Evolutionary conservation across 2,888 invertebrate genomes (phyloP), one percentile per base, ranked within the genome.

Genomic region (Salpingus planirostris): DNA sequence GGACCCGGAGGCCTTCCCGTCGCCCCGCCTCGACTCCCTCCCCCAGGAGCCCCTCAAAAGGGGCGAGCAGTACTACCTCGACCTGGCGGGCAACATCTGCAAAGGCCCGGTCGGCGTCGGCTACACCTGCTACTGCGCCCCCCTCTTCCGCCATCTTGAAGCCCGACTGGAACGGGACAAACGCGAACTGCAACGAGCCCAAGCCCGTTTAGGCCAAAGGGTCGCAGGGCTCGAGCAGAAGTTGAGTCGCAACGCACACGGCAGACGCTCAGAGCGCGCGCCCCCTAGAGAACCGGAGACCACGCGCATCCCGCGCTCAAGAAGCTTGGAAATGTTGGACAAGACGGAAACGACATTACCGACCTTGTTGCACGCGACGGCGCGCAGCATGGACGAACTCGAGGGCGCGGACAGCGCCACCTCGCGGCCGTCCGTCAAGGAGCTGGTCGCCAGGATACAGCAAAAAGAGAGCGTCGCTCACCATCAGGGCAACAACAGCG

Each of bases 51-150:
- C 90, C 0, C 66, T 91, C 11, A 75, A 74, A 50, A 79, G 81
- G 52, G 95, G 93, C 38, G 90, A 92, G 65, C 92, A 93, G 62
- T 95, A 95, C 64, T 96, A 84, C 63, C 70, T 93, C 46, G 95
- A 95, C 62, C 71, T 96, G 45, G 92, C 91, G 8, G 95, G 95
- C 2, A 92, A 93, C 57, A 88, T 95, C 40, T 80, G 89, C 50
- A 93, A 95, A 67, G 93, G 93, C 1, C 93, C 93, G 0, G 81
- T 92, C n/a, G 92, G 93, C 1, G 83, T 89, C 2, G 90, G 91
- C 0, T 88, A 90, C 60, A 86, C 87, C 1, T 92, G 91, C 62
- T 90, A 89, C 57, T 95, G 95, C 59, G 89, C 87, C 0, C 93
- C 93, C 0, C 81, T 91, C 62, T 84, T 93, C 57, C 77, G 85